Evolutionary conservation across 2,113 vertebrate species (phyloP).

Genomic region (Poeciliopsis prolifica): DNA sequence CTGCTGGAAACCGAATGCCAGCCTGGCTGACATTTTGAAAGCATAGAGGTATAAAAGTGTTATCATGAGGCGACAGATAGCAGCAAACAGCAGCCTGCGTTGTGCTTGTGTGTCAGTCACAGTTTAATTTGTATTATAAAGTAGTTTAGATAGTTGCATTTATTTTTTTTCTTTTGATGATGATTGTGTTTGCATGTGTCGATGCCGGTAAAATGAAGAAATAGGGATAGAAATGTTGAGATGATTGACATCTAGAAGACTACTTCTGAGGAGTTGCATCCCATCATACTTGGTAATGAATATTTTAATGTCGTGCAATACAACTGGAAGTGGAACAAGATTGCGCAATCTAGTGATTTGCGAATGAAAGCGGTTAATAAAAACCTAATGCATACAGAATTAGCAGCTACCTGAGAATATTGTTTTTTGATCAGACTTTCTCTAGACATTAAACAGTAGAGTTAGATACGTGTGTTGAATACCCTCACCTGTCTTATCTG

Average conservation of each 20-base stretch:
- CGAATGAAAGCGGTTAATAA: neutral
- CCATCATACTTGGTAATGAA: neutral
- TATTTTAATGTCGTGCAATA: neutral
- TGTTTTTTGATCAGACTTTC: neutral
- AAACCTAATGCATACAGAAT: neutral
- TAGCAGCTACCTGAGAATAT: neutral
- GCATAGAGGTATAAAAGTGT: conserved; percentile 20
- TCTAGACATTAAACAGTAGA: neutral
- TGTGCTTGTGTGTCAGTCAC: neutral
- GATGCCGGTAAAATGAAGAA: neutral
- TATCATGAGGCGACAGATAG: conserved; percentile 16
- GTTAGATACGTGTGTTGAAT: too few species aligned
- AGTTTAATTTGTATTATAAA: neutral
- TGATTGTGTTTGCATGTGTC: too few species aligned
- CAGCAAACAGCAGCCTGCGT: conserved; percentile 1
- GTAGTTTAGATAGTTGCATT: neutral
- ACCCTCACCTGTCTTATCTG: too few species aligned
- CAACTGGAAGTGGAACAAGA: neutral
- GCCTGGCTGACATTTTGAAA: conserved; percentile 51
- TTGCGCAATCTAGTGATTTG: neutral
- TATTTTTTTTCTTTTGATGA: too few species aligned
- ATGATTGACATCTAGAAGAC: neutral
- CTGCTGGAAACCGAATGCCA: conserved; percentile 8
- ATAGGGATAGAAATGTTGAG: neutral
- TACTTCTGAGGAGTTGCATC: neutral